Conservation (phyloP, 2,888 invertebrate species). For the Labia minor region DNA sequence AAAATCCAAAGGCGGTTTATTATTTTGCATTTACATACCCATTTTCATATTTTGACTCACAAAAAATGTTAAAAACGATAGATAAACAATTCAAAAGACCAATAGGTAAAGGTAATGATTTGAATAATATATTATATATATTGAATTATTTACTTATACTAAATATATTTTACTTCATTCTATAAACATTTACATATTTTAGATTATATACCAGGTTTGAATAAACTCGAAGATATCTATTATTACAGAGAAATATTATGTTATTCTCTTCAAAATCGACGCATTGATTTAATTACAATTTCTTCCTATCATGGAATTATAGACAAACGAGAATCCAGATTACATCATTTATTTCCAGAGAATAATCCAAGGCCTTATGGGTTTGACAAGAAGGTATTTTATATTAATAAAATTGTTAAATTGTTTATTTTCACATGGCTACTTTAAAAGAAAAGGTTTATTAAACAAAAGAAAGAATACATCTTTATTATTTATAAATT, state of each 20-base stretch:
- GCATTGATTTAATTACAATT: conserved; percentile 73
- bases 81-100: conserved; percentile 45
- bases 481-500: too few relatives aligned
- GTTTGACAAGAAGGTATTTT: conserved; percentile 64
- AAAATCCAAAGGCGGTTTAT: conserved; percentile 57
- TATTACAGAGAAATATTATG: conserved; percentile 72
- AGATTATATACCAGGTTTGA: conserved; percentile 1
- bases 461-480: too few relatives aligned
- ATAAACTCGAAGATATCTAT: conserved; percentile 57
- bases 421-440: too few relatives aligned
- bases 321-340: conserved; percentile 56
- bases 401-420: too few relatives aligned
- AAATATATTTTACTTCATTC: background rate
- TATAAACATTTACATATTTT: background rate
- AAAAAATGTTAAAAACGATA: conserved; percentile 57
- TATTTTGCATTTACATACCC: conserved; percentile 90
- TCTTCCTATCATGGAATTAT: conserved; percentile 69
- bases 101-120: conserved; percentile 16
- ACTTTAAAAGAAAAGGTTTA: too few relatives aligned
- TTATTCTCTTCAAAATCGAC: conserved; percentile 62
- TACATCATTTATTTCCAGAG: conserved; percentile 64
- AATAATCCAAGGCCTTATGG: conserved; percentile 55
- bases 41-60: conserved; percentile 72
- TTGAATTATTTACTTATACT: background rate
- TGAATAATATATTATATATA: background rate